phyloP scores from a whole-genome alignment of 1,140 invertebrate genomes.

The Homarus americanus region DNA sequence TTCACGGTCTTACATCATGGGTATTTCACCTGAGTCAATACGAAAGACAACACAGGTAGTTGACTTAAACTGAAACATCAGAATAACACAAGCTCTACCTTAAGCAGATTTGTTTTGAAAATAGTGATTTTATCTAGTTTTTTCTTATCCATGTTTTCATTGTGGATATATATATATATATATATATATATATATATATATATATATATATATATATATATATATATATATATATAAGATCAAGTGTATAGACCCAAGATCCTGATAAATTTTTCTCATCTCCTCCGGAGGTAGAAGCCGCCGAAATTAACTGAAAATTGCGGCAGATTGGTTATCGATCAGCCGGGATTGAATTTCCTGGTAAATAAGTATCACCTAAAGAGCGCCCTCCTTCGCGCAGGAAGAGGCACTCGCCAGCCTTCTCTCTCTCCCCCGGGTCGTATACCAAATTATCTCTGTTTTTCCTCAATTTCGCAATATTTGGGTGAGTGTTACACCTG shows the following conservation, averaged over 20 bases:
- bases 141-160: not conserved
- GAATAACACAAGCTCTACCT: too few species aligned
- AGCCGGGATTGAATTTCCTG: not conserved
- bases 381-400: not conserved
- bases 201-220: slow-evolving; percentile 6
- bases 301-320: slow-evolving; percentile 49
- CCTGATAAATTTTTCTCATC: not conserved
- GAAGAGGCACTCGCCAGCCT: not conserved
- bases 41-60: too few species aligned
- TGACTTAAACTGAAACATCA: too few species aligned
- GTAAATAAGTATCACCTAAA: slow-evolving; percentile 36
- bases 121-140: not conserved
- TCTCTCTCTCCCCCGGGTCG: not conserved
- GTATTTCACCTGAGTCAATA: too few species aligned
- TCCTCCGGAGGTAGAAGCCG: not conserved
- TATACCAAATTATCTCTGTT: not conserved
- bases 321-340: slow-evolving; percentile 51
- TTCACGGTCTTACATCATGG: too few species aligned
- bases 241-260: not conserved
- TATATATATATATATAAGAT: not conserved
- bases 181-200: slow-evolving; percentile 6
- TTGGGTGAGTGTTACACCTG: not conserved
- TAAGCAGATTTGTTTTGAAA: too few species aligned
- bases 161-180: not conserved
- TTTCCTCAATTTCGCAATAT: not conserved